Conservation (phyloP, 2,888 invertebrate genomes). For the Xanthia togata region DNA sequence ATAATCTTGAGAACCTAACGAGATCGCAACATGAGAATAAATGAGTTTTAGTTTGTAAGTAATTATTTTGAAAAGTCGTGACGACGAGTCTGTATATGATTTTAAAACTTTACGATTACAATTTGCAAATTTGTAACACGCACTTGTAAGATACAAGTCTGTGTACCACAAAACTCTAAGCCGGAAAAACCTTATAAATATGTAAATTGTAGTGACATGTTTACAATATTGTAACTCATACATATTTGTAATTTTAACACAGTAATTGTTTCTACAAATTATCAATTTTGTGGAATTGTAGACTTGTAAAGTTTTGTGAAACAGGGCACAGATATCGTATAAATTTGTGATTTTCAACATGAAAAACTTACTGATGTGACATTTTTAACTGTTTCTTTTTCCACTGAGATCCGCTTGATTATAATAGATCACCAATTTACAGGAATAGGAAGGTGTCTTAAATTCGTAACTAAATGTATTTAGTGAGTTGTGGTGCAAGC, state of each 20-base stretch:
- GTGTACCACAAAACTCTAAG: no score
- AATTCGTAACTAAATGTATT: background rate
- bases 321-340: background rate
- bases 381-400: background rate
- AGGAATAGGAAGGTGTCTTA: background rate
- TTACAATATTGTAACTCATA: no score
- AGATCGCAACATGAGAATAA: conserved; percentile 70
- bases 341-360: background rate
- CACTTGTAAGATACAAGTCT: no score
- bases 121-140: no score
- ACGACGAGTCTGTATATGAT: background rate
- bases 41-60: conserved; percentile 37
- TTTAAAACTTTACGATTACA: background rate
- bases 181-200: no score
- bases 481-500: no score
- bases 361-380: background rate
- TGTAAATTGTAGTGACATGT: no score
- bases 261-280: no score
- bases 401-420: background rate
- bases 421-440: background rate
- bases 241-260: no score
- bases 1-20: conserved; percentile 82
- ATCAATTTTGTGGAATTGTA: no score
- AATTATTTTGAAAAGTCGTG: conserved; percentile 19
- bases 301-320: no score